Evolutionary conservation across 2,113 vertebrate species (phyloP).

Genomic region (Nothocercus julius): DNA sequence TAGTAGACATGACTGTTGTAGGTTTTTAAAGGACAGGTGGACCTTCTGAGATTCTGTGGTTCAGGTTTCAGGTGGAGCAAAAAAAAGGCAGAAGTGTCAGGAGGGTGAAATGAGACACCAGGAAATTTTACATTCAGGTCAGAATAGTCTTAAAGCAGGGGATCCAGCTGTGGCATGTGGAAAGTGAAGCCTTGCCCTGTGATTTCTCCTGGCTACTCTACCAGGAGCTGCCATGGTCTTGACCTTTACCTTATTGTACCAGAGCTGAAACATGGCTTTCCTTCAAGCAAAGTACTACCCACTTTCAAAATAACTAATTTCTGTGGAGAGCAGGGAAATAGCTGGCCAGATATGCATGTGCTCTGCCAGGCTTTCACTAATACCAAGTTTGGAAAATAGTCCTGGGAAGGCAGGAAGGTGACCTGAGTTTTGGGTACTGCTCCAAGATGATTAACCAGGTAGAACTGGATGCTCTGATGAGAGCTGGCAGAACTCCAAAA

Average conservation of each 20-base stretch:
- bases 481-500: not conserved
- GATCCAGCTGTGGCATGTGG: not conserved
- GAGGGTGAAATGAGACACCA: not conserved
- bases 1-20: accelerated
- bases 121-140: not conserved
- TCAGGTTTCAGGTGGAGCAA: not conserved
- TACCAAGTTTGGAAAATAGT: not conserved
- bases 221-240: not conserved
- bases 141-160: not conserved
- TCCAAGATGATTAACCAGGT: not conserved
- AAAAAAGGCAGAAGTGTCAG: not conserved
- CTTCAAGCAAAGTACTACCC: not conserved
- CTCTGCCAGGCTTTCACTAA: not conserved
- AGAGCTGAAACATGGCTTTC: not conserved
- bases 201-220: not conserved
- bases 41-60: not conserved
- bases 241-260: not conserved
- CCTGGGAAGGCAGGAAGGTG: not conserved
- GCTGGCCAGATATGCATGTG: not conserved
- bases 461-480: not conserved
- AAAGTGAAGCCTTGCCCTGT: not conserved
- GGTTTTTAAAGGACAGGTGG: not conserved
- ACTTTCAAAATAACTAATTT: not conserved
- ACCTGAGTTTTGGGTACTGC: not conserved
- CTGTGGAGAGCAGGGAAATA: not conserved